Conservation (phyloP, 2,113 vertebrate genomes). For the Albula glossodonta region DNA sequence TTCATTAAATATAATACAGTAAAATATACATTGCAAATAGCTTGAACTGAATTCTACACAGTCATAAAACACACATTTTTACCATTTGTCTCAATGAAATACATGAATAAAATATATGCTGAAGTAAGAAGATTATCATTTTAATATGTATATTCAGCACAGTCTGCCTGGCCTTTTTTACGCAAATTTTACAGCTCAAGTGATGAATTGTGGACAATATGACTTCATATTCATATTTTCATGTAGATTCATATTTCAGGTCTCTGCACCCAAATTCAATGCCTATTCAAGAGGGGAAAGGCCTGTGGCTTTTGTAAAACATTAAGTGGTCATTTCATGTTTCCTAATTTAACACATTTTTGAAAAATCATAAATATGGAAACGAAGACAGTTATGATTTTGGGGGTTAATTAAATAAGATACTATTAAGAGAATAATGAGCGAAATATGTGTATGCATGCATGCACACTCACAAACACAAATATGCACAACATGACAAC, state of each 20-base stretch:
- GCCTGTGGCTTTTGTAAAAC: background rate
- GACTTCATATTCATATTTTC: background rate
- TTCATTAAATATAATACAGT: background rate
- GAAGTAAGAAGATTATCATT: background rate
- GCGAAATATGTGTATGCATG: too few species aligned
- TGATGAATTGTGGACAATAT: background rate
- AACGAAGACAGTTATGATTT: too few species aligned
- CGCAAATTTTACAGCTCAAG: background rate
- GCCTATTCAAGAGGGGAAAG: background rate
- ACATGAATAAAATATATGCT: conserved; percentile 1
- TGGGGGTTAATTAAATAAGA: too few species aligned
- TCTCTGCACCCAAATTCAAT: background rate
- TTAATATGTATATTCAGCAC: background rate
- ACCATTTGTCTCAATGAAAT: background rate
- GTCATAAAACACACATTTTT: background rate
- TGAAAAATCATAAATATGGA: too few species aligned
- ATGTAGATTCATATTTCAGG: background rate
- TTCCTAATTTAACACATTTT: background rate
- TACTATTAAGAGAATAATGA: too few species aligned
- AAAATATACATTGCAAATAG: background rate
- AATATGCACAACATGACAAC: too few species aligned
- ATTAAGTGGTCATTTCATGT: background rate
- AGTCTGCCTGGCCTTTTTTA: background rate
- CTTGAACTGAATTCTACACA: background rate
- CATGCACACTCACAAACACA: too few species aligned